phyloP scores from a whole-genome alignment of 1,140 invertebrate species.

The Paracyclopina nana region DNA sequence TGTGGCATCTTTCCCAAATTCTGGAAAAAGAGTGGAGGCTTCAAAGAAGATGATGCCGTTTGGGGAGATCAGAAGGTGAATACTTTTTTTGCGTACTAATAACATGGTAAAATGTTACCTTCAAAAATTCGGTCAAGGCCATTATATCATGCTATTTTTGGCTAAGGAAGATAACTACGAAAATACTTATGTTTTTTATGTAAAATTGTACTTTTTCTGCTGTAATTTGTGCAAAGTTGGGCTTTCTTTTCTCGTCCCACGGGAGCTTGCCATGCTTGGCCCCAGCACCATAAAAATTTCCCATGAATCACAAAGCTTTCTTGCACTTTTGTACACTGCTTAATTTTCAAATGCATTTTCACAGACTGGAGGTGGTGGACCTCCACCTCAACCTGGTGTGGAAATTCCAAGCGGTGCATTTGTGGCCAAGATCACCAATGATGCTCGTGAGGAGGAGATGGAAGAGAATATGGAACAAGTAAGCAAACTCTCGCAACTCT shows the following conservation, averaged over 20 bases:
- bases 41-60: conserved; percentile 17
- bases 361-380: background rate
- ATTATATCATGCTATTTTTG: too few species aligned
- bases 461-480: conserved; percentile 72
- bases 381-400: conserved; percentile 5
- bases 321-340: too few species aligned
- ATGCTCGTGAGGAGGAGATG: conserved; percentile 72
- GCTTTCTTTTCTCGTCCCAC: too few species aligned
- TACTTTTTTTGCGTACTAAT: background rate
- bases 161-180: too few species aligned
- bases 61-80: conserved; percentile 15
- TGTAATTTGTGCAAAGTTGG: too few species aligned
- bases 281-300: too few species aligned
- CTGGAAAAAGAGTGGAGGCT: conserved; percentile 64
- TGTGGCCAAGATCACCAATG: conserved; percentile 51
- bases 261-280: too few species aligned
- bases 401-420: conserved; percentile 15
- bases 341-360: too few species aligned
- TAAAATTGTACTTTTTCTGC: too few species aligned
- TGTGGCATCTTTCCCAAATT: conserved; percentile 92
- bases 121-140: background rate
- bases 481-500: too few species aligned
- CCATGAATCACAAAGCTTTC: too few species aligned
- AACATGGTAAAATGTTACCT: background rate
- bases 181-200: too few species aligned